Evolutionary conservation across 2,888 invertebrate genomes (phyloP).

Genomic region (Agonum fuliginosum): DNA sequence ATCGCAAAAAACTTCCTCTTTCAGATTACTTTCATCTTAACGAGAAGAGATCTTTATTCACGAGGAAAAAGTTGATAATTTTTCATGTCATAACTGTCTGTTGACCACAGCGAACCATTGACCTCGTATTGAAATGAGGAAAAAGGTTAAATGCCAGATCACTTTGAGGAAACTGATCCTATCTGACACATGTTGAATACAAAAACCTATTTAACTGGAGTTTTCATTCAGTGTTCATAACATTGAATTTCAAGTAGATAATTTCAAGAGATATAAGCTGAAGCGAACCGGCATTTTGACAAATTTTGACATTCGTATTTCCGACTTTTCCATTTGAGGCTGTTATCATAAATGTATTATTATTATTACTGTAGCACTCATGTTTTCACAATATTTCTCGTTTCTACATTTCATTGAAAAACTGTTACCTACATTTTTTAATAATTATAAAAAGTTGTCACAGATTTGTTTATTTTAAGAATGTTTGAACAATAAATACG

Average conservation of each 20-base stretch:
- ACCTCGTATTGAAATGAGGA: not conserved
- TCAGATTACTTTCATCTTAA: not conserved
- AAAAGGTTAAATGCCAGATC: not conserved
- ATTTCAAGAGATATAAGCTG: not conserved
- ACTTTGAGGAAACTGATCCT: constrained; percentile 9
- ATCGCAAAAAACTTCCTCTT: not conserved
- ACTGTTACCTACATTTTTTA: no score
- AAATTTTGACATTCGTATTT: constrained; percentile 5
- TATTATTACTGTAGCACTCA: no score
- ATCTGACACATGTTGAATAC: constrained; percentile 28
- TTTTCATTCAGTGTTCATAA: constrained; percentile 5
- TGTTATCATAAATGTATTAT: no score
- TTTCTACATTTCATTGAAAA: no score
- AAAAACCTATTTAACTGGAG: constrained; percentile 16
- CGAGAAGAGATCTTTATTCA: not conserved
- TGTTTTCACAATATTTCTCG: no score
- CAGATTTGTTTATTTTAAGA: no score
- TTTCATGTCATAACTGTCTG: not conserved
- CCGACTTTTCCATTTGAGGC: not conserved
- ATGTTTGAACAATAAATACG: no score
- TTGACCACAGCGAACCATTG: constrained; percentile 7
- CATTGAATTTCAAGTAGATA: constrained; percentile 27
- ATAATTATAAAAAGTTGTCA: no score
- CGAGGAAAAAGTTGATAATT: not conserved
- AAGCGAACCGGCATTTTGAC: not conserved